Base-by-base conservation (phyloP, 1,140 invertebrate genomes). In the Idris sp. region DNA sequence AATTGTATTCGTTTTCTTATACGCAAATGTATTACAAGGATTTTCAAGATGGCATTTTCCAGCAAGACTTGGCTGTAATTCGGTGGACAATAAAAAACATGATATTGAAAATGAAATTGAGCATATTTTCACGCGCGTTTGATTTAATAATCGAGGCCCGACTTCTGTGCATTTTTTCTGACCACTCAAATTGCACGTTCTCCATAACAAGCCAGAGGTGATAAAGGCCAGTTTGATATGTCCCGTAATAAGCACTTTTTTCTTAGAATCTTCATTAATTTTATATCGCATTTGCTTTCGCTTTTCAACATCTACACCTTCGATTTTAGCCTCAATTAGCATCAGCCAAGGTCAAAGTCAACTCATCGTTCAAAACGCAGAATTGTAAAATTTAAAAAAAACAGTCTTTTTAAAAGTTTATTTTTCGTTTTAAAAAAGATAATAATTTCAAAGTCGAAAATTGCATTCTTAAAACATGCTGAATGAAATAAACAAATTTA, bases 261-360 rank as follows among this genome's bases (percentile, higher is more conserved):
- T 74, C 58, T 68, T 10, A 31, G 49, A 68, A 68, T 62, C 51
- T 51, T 68, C 43, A 56, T 56, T 31, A 28, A 64, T 58, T 75
- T 53, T 59, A 35, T 43, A 69, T 58, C 44, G 41, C 49, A 11
- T 41, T 58, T 53, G 64, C 64, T 75, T 75, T 75, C 64, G 72
- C 72, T 75, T 69, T 75, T 68, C 49, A 74, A 64, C 58, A 64
- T 62, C 67, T 16, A 49, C 43, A 74, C 62, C 72, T 74, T 68
- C 72, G 19, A 58, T 68, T 68, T 69, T 62, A 75, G 64, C 72
- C 64, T 75, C 64, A 75, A 75, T 75, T 75, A 75, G 35, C 59
- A 46, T 9, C 58, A 58, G 14, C 26, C 64, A 75, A 75, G 64
- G 72, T 75, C 72, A 75, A 75, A 75, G 64, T 75, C 64, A 56